A percentile compares a stretch with the other conserved stretches of the same genome.
phyloP scores from a whole-genome alignment of 2,797 vertebrate genomes.

The Sebastes vulpes region DNA sequence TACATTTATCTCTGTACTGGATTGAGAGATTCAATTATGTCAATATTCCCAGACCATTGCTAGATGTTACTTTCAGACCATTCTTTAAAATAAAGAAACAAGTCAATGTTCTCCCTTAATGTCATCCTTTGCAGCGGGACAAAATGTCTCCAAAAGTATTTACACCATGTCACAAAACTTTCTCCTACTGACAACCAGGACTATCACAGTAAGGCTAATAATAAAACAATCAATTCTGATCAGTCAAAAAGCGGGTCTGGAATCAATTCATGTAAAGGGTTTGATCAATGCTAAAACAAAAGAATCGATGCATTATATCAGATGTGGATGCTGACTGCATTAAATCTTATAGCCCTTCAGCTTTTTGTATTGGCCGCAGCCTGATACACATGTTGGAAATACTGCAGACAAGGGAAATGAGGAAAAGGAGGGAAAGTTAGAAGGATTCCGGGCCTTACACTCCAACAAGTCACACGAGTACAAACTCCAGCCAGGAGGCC shows the following conservation, averaged over 20 bases:
- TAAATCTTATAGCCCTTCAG: not conserved
- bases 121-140: not conserved
- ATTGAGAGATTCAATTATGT: not conserved
- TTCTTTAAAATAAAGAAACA: not conserved
- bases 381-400: not conserved
- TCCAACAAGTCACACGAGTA: conserved; percentile 89
- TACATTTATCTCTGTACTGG: not conserved
- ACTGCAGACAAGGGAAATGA: not conserved
- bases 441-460: conserved; percentile 86
- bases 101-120: not conserved
- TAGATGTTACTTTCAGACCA: not conserved
- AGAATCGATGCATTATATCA: not conserved
- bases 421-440: conserved; percentile 26
- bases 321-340: not conserved
- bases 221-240: not conserved
- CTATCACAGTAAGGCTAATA: not conserved
- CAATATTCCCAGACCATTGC: not conserved
- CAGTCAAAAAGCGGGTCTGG: not conserved
- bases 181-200: not conserved
- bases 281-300: not conserved
- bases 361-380: not conserved
- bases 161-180: not conserved
- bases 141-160: not conserved
- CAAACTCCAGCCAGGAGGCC: conserved; percentile 88
- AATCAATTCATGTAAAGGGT: not conserved